Base-by-base conservation (phyloP, 2,888 invertebrate genomes). In the Leptopilina drosophilae region DNA sequence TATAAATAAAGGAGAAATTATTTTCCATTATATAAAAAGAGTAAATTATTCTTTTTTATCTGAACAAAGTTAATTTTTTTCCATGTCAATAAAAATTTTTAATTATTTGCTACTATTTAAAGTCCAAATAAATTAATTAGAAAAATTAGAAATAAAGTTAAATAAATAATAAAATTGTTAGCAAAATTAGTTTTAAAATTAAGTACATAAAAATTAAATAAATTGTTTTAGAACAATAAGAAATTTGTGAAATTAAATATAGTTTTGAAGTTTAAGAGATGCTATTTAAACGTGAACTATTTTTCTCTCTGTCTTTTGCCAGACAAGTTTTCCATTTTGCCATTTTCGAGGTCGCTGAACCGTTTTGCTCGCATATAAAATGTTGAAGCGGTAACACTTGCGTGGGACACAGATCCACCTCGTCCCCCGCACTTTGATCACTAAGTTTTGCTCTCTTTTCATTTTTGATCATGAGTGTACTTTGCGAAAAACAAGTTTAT, bases 281-380 rank as follows among this genome's bases (percentile, higher is more conserved):
- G 33, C 7, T 26, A 15, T 40, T n/a, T 56, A 12, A 11, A 20
- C 20, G 7, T 14, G 56, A 56, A 33, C 11, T 73, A 73, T 73
- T 73, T 73, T 56, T 73, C 73, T 40, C 14, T 40, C n/a, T 56
- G 26, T 49, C 49, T 49, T 42, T 49, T 49, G 49, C 49, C 8
- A 56, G 73, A 65, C 80, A 67, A 73, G 78, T 79, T 80, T 81
- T 80, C 81, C 78, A 78, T 80, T 80, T 83, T 79, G 65, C 75
- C 53, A 66, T 82, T 82, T 80, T 83, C 76, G 83, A 83, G 83
- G 81, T 83, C 80, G 79, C 83, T 83, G 81, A 83, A 83, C 83
- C 79, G 79, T 26, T 33, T 78, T 78, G 66, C 64, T 79, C 59
- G 15, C 64, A 69, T 65, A 69, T 65, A 46, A 78, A 53, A 59